These are phyloP conservation scores for Hippocampus comes DNA, from an alignment of 2,113 vertebrate species.

Conservation along the genomic window DNA sequence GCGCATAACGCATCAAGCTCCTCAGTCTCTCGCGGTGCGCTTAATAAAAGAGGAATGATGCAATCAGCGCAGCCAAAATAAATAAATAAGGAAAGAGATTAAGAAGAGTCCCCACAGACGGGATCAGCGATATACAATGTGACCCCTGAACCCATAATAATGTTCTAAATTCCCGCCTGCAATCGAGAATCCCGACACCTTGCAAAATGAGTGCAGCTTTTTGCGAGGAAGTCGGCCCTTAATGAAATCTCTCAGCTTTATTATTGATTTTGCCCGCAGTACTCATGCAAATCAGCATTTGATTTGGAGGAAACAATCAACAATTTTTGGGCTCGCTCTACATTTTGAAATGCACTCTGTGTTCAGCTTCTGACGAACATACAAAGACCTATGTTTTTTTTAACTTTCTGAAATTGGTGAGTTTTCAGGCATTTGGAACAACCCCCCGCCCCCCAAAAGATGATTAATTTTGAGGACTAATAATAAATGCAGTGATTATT, in stretches of 20 bases:
- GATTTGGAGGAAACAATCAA: not conserved
- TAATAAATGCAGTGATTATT: no score
- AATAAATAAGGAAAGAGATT: not conserved
- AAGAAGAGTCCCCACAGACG: not conserved
- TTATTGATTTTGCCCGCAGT: not conserved
- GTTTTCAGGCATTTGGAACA: not conserved
- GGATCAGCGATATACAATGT: not conserved
- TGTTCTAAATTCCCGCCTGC: not conserved
- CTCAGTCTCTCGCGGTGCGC: not conserved
- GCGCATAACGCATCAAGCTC: not conserved
- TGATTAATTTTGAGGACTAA: not conserved
- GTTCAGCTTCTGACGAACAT: no score
- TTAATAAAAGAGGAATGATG: not conserved
- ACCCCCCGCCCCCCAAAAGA: not conserved
- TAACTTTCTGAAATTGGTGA: no score
- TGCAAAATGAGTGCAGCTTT: not conserved
- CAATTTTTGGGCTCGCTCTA: not conserved
- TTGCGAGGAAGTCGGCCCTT: not conserved
- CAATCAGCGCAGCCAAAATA: not conserved
- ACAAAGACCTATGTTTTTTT: no score
- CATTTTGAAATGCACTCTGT: no score
- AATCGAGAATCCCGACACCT: not conserved
- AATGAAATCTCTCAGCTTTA: not conserved
- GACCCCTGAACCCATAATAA: not conserved
- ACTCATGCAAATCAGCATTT: not conserved